phyloP scores from a whole-genome alignment of 2,797 vertebrate genomes.

The Melanotaenia nigrans region DNA sequence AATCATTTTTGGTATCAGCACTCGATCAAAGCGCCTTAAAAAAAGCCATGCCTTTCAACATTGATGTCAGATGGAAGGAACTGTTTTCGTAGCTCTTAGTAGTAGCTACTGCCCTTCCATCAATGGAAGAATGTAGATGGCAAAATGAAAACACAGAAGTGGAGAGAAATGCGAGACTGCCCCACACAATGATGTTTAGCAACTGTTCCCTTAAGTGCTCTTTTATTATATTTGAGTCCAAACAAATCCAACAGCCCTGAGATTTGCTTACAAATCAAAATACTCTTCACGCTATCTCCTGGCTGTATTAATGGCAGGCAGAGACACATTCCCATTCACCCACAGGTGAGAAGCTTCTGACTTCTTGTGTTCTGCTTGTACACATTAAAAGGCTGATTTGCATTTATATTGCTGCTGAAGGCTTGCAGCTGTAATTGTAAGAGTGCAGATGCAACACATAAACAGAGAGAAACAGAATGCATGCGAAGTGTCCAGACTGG shows the following conservation, averaged over 20 bases:
- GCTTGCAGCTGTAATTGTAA: slow-evolving; percentile 71
- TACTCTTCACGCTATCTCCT: slow-evolving; percentile 32
- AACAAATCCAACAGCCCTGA: slow-evolving; percentile 31
- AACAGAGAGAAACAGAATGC: slow-evolving; percentile 23
- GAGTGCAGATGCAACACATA: slow-evolving; percentile 38
- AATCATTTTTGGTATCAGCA: slow-evolving; percentile 62
- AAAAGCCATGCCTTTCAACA: slow-evolving; percentile 47
- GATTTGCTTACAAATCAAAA: slow-evolving; percentile 45
- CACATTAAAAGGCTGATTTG: slow-evolving; percentile 80
- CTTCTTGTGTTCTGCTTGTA: slow-evolving; percentile 63
- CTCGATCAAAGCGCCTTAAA: slow-evolving; percentile 69
- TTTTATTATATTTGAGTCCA: slow-evolving; percentile 30
- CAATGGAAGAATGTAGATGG: slow-evolving; percentile 30
- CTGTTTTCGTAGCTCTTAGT: slow-evolving; percentile 38
- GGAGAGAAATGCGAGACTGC: slow-evolving; percentile 5
- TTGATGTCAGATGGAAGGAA: slow-evolving; percentile 42
- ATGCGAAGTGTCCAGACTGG: slow-evolving; percentile 24
- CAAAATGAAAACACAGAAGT: slow-evolving; percentile 31
- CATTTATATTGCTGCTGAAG: slow-evolving; percentile 82
- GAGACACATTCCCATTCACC: slow-evolving; percentile 56
- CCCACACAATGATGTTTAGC: slow-evolving; percentile 26
- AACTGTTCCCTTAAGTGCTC: slow-evolving; percentile 31
- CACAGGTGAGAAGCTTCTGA: slow-evolving; percentile 66
- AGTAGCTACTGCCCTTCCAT: slow-evolving; percentile 8
- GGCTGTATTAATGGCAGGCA: slow-evolving; percentile 38